Conservation (phyloP, 2,888 invertebrate species). For the Xestoiulus laeticollis region DNA sequence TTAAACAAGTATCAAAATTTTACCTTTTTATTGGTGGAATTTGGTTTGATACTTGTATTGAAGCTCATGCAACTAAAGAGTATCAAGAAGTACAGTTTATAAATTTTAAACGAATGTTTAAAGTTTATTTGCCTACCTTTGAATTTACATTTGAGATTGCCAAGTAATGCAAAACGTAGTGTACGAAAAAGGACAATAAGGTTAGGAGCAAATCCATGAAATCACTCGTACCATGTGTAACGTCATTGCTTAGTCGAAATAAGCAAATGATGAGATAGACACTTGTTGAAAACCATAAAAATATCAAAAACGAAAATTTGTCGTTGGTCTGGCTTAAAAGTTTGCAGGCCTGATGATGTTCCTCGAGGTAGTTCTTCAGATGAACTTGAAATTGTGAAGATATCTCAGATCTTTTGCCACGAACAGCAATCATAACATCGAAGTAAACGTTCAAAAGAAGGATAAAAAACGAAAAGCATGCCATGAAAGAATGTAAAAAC, state of each 20-base stretch:
- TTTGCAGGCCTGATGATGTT: background rate
- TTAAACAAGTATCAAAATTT: too few relatives aligned
- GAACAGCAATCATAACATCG: background rate
- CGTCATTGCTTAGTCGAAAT: background rate
- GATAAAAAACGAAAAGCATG: background rate
- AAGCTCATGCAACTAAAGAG: background rate
- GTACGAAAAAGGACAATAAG: background rate
- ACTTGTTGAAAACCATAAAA: constrained; percentile 23
- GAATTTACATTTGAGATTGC: constrained; percentile 31
- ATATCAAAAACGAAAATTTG: constrained; percentile 31
- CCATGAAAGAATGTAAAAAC: background rate
- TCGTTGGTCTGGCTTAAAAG: background rate
- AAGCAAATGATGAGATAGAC: constrained; percentile 32
- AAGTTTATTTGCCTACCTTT: background rate
- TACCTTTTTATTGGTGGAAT: too few relatives aligned
- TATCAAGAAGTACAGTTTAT: background rate
- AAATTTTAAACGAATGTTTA: background rate
- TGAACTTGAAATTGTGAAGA: background rate
- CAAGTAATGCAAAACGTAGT: background rate
- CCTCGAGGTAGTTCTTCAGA: background rate
- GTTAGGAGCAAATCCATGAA: background rate
- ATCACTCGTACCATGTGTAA: background rate
- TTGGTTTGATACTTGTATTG: too few relatives aligned
- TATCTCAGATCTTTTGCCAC: background rate
- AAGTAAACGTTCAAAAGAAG: background rate